A percentile compares a stretch with the other conserved stretches of the same genome.
Conservation (phyloP, 2,888 invertebrate genomes). For the Crossocerus cetratus region DNA sequence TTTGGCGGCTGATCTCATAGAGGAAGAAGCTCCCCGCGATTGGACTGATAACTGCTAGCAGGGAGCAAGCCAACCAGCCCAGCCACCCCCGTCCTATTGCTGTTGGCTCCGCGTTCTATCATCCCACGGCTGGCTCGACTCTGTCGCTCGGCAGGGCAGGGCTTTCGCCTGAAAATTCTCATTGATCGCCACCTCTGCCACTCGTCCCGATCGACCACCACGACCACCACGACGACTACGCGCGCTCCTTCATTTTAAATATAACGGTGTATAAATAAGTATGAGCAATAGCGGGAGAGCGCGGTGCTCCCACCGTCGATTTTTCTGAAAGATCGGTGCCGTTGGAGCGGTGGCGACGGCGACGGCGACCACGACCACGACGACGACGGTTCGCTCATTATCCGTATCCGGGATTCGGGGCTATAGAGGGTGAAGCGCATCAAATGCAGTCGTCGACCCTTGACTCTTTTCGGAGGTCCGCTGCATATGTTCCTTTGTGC, state of each 20-base stretch:
- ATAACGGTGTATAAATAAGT: slow-evolving; percentile 77
- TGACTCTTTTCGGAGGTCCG: slow-evolving; percentile 57
- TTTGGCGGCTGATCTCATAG: too few species aligned
- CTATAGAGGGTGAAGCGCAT: slow-evolving; percentile 27
- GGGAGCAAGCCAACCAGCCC: background rate
- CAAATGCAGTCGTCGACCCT: slow-evolving; percentile 60
- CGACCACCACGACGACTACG: slow-evolving; percentile 36
- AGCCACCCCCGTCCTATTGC: too few species aligned
- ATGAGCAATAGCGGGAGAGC: slow-evolving; percentile 77
- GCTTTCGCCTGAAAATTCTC: slow-evolving; percentile 30
- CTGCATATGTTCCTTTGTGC: slow-evolving; percentile 65
- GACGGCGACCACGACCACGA: too few species aligned
- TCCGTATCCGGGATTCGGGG: slow-evolving; percentile 14
- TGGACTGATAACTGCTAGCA: too few species aligned
- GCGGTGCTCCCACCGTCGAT: slow-evolving; percentile 54
- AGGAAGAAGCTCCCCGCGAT: too few species aligned
- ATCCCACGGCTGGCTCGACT: too few species aligned
- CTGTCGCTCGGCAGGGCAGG: too few species aligned
- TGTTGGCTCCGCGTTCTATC: too few species aligned
- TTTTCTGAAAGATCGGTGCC: slow-evolving; percentile 43
- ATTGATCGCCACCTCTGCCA: slow-evolving; percentile 24
- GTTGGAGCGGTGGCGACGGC: background rate
- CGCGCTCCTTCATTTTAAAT: slow-evolving; percentile 76
- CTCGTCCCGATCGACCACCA: slow-evolving; percentile 34
- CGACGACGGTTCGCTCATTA: slow-evolving; percentile 29